Base-by-base conservation (phyloP, 2,113 vertebrate genomes). In the Myrmophylax atrothorax region DNA sequence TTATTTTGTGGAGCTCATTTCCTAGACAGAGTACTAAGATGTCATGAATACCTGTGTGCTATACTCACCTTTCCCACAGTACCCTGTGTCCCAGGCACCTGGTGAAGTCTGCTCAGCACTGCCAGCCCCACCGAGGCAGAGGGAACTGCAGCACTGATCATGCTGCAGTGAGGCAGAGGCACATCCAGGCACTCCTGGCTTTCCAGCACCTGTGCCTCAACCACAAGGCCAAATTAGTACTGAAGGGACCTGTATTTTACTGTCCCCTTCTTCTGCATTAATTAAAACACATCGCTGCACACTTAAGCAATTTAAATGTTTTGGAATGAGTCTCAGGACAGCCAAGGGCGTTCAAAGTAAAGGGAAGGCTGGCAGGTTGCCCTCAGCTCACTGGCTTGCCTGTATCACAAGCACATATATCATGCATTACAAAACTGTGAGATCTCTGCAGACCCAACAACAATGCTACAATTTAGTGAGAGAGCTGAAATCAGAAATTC, bases 261-360 rank as follows among this genome's bases (percentile, higher is more conserved):
- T 90, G 72, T 77, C 72, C 94, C 91, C 91, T 89, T 93, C 90
- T 89, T 90, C 93, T 89, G 84, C 74, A 75, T 82, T 96, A 95
- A 94, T 95, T 90, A 95, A 95, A 94, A 93, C 79, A 93, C 90
- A 93, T 94, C 55, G 0, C 84, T 93, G 74, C 90, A 77, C 92
- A 92, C 86, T 94, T 94, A 84, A 97, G 84, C 86, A 91, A 97
- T 97, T 95, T 91, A 91, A 97, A 96, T 94, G 74, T 82, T 81
- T 79, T 93, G 87, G 78, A 96, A 78, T 3, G 38, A 96, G 88
- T 62, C 64, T 90, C 70, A 5, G 77, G 93, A 97, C 77, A 0
- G 92, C 97, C 95, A 97, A 96, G 85, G 96, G 93, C 85, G 1
- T 96, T 96, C 95, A 85, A 96, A 97, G 93, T 38, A 63, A 86